Evolutionary conservation across 2,113 vertebrate genomes (phyloP).

Genomic region (Strix uralensis): DNA sequence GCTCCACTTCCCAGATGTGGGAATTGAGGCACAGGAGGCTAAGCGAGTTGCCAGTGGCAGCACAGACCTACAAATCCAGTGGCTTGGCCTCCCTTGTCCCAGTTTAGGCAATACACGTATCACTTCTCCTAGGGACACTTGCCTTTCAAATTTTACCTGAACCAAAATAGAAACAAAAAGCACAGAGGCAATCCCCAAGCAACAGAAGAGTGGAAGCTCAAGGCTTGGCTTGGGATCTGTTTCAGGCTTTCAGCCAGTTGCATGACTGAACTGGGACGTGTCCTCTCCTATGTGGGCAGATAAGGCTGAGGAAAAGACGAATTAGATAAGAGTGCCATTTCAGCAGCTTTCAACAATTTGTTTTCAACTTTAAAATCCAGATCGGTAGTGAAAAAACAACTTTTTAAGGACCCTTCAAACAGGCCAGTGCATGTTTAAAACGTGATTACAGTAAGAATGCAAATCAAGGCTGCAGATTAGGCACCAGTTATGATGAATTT

Average conservation of each 20-base stretch:
- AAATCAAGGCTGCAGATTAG: conserved; percentile 61
- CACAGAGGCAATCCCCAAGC: neutral
- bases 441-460: conserved; percentile 43
- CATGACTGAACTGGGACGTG: neutral
- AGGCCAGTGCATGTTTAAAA: conserved; percentile 32
- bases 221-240: neutral
- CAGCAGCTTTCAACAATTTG: neutral
- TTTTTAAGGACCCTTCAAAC: conserved; percentile 5
- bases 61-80: neutral
- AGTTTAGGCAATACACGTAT: neutral
- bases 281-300: neutral
- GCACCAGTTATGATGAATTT: conserved; percentile 35
- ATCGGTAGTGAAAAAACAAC: neutral
- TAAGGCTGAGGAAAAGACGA: neutral
- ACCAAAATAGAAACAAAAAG: conserved; percentile 14
- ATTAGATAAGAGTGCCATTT: neutral
- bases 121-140: neutral
- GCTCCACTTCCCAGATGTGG: neutral
- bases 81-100: neutral
- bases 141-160: neutral
- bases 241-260: neutral
- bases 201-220: neutral
- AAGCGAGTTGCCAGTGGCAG: neutral
- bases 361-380: conserved; percentile 15
- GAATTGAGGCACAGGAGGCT: neutral